These are phyloP conservation scores for Acanthococcus lagerstroemiae DNA, from an alignment of 2,888 invertebrate genomes.

Conservation along the genomic window DNA sequence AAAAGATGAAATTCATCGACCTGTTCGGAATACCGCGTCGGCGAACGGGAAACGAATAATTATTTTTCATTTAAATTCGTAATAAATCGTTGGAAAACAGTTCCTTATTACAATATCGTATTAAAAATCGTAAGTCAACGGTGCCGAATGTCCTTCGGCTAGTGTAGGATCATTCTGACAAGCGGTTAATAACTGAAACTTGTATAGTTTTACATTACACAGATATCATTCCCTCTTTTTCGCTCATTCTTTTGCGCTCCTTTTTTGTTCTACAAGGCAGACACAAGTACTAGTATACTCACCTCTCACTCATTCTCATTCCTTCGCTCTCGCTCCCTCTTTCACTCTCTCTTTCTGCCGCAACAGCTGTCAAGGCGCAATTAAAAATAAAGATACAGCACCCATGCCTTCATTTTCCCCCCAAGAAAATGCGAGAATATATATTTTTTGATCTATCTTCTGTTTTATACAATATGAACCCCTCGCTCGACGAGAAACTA, in stretches of 20 bases:
- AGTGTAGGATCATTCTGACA: slow-evolving; percentile 21
- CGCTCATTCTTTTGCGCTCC: not conserved
- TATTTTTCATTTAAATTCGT: not conserved
- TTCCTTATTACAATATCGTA: slow-evolving; percentile 6
- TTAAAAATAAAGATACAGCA: slow-evolving; percentile 31
- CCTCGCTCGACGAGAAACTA: slow-evolving; percentile 1
- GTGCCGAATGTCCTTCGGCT: slow-evolving; percentile 12
- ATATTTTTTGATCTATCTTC: slow-evolving; percentile 26
- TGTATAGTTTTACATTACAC: slow-evolving; percentile 3
- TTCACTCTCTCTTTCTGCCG: not conserved
- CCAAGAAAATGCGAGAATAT: slow-evolving; percentile 12
- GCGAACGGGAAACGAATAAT: too few relatives aligned
- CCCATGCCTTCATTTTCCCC: slow-evolving; percentile 18
- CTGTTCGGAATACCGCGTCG: too few relatives aligned
- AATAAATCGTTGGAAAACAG: not conserved
- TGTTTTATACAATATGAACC: slow-evolving; percentile 1
- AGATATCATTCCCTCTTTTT: not conserved
- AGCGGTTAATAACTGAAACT: slow-evolving; percentile 23
- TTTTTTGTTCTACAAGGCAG: not conserved
- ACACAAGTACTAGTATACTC: not conserved
- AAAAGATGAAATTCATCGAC: too few relatives aligned
- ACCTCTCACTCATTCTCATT: not conserved
- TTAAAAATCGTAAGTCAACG: slow-evolving; percentile 24
- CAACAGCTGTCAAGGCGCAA: slow-evolving; percentile 26
- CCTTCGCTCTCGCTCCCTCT: not conserved